Percentiles rank a stretch among this genome's conserved stretches.
phyloP scores from a whole-genome alignment of 2,888 invertebrate species.

The Ectemnius lituratus region DNA sequence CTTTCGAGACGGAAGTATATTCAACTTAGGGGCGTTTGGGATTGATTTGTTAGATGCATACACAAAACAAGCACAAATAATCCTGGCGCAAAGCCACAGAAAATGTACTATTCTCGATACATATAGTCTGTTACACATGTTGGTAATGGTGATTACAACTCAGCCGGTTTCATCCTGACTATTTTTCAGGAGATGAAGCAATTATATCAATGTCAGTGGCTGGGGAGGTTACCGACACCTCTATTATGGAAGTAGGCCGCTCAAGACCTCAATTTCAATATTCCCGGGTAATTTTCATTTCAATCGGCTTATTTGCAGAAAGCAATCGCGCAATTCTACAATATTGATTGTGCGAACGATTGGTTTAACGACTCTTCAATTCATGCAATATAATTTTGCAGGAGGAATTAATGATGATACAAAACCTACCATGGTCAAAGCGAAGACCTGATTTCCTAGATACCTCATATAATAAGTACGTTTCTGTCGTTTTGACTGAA shows the following conservation, averaged over 20 bases:
- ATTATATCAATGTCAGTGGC: constrained; percentile 79
- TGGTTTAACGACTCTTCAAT: no score
- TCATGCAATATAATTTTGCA: constrained; percentile 75
- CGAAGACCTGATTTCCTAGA: constrained; percentile 85
- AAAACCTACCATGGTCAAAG: constrained; percentile 85
- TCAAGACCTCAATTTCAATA: constrained; percentile 77
- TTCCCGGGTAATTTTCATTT: constrained; percentile 66
- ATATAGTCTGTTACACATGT: constrained; percentile 17
- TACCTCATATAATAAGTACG: constrained; percentile 80
- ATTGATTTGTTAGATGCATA: no score
- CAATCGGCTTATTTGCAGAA: neutral
- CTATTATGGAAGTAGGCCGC: constrained; percentile 75
- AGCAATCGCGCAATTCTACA: no score
- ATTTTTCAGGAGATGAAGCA: constrained; percentile 79
- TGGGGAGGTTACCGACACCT: constrained; percentile 76
- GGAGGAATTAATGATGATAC: constrained; percentile 86
- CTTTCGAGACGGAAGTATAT: no score
- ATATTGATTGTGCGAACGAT: no score
- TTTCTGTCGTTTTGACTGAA: constrained; percentile 28
- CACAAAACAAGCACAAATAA: no score
- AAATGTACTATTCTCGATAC: no score
- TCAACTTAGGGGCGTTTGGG: no score
- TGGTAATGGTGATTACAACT: constrained; percentile 1
- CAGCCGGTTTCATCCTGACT: constrained; percentile 16
- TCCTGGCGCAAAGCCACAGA: no score